Conservation (phyloP, 2,113 vertebrate genomes). For the Verasper variegatus region DNA sequence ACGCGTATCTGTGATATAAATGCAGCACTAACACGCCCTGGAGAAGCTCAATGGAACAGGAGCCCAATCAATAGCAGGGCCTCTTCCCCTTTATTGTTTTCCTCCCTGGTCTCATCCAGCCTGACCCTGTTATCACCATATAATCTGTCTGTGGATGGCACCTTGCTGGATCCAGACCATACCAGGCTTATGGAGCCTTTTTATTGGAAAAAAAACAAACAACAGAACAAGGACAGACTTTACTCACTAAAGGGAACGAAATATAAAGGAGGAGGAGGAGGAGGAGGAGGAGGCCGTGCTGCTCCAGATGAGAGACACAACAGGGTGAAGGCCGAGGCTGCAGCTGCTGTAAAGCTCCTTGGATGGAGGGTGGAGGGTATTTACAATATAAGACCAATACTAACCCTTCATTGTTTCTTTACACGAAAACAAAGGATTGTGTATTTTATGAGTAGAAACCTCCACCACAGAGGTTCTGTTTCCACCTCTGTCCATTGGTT, state of each 20-base stretch:
- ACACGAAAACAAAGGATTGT: too few species aligned
- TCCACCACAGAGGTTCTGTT: too few species aligned
- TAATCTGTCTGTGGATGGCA: conserved; percentile 79
- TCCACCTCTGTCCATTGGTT: too few species aligned
- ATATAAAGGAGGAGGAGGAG: conserved; percentile 14
- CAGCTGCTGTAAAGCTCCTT: not conserved
- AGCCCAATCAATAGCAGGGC: conserved; percentile 68
- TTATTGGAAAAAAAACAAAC: conserved; percentile 56
- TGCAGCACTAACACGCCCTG: conserved; percentile 10
- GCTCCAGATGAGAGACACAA: conserved; percentile 31
- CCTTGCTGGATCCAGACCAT: conserved; percentile 55
- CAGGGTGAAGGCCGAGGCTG: conserved; percentile 7
- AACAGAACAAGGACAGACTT: conserved; percentile 52
- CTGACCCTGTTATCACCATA: conserved; percentile 72
- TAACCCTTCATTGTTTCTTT: too few species aligned
- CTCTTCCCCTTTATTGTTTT: conserved; percentile 57
- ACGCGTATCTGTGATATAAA: conserved; percentile 13
- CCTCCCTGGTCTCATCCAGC: conserved; percentile 59
- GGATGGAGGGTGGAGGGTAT: not conserved
- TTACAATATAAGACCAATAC: too few species aligned
- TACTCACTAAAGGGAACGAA: conserved; percentile 35
- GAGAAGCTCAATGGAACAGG: conserved; percentile 40
- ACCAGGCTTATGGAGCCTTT: conserved; percentile 55
- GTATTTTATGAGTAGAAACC: too few species aligned
- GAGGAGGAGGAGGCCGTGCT: not conserved